Evolutionary conservation across 2,888 invertebrate genomes (phyloP).

Genomic region (Caenorhabditis sp.): DNA sequence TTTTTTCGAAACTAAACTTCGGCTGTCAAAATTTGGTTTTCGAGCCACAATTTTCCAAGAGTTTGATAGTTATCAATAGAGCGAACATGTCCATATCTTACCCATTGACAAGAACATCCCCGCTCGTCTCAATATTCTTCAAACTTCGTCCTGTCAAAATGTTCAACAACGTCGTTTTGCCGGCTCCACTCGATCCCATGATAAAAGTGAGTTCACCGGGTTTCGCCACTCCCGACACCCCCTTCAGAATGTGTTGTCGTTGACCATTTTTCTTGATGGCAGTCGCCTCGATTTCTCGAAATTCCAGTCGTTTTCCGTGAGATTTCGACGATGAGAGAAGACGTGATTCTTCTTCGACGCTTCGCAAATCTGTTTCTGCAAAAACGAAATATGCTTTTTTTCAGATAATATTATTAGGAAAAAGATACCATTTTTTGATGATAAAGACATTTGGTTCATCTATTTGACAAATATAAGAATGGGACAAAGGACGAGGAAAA

Average conservation of each 20-base stretch:
- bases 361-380: conserved; percentile 17
- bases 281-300: conserved; percentile 23
- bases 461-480: not conserved
- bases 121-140: conserved; percentile 37
- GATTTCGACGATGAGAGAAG: too few species aligned
- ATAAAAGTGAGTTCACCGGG: conserved; percentile 49
- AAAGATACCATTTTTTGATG: not conserved
- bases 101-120: conserved; percentile 49
- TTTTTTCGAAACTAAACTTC: too few species aligned
- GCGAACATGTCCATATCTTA: too few species aligned
- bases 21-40: too few species aligned
- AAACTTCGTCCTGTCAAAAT: conserved; percentile 79
- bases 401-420: conserved; percentile 13
- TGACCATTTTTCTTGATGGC: conserved; percentile 19
- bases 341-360: not conserved
- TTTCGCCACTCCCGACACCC: conserved; percentile 36
- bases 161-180: conserved; percentile 87
- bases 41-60: too few species aligned
- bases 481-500: too few species aligned
- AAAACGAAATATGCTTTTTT: conserved; percentile 17
- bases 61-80: too few species aligned
- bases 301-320: conserved; percentile 20
- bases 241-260: conserved; percentile 24
- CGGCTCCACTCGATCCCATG: conserved; percentile 79
- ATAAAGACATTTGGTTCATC: not conserved